Percentiles rank a stretch among this genome's conserved stretches.
Conservation (phyloP, 2,113 vertebrate species). For the Neodon shergylaensis region DNA sequence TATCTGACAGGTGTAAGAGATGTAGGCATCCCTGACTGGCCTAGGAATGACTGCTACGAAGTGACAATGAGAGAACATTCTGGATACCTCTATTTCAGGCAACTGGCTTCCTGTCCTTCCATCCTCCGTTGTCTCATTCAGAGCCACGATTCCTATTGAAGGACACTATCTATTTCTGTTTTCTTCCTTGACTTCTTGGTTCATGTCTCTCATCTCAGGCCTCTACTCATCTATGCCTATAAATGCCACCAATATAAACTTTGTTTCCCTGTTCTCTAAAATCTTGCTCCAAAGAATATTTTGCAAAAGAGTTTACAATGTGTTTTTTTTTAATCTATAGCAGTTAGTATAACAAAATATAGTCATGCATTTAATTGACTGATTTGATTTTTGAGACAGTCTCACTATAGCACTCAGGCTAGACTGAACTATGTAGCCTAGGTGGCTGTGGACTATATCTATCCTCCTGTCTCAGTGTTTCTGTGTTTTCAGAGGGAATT, state of each 20-base stretch:
- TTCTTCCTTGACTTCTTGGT: neutral
- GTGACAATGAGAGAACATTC: neutral
- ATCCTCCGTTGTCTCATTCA: neutral
- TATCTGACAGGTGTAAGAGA: neutral
- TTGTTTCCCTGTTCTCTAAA: neutral
- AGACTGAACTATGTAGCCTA: neutral
- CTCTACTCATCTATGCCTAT: too few species aligned
- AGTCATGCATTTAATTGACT: neutral
- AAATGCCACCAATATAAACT: neutral
- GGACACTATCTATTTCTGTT: too few species aligned
- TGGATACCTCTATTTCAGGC: neutral
- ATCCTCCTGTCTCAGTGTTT: neutral
- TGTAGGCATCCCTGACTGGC: neutral
- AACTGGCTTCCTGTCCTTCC: neutral
- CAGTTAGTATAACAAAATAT: neutral
- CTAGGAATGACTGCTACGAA: neutral
- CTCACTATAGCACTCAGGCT: neutral
- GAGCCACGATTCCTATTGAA: neutral
- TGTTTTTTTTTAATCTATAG: neutral
- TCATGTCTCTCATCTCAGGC: too few species aligned
- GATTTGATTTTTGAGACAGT: neutral
- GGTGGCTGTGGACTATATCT: too few species aligned
- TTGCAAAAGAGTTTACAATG: neutral
- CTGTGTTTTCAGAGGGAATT: neutral
- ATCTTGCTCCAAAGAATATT: neutral